A percentile compares a stretch with the other conserved stretches of the same genome.
These are phyloP conservation scores for Propithecus coquereli DNA, from an alignment of 2,113 vertebrate genomes.

Conservation along the genomic window DNA sequence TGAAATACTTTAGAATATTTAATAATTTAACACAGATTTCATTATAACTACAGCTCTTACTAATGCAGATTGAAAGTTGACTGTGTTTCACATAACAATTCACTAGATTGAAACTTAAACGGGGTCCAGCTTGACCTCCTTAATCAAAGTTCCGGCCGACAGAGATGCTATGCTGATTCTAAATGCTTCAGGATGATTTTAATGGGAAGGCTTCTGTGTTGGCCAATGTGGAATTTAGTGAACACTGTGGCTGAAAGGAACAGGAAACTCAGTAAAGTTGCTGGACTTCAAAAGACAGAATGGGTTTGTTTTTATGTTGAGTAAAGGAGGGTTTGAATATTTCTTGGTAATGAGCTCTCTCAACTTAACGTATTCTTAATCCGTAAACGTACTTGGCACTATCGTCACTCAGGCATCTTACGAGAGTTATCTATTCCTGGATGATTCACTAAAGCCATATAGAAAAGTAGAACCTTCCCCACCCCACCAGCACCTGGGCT, in stretches of 20 bases:
- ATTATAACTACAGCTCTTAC: neutral
- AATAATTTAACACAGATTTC: neutral
- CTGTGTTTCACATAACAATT: neutral
- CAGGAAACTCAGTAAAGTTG: neutral
- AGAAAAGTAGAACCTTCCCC: neutral
- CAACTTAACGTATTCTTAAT: neutral
- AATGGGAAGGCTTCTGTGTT: accelerated
- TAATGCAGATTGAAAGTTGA: neutral
- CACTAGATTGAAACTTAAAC: neutral
- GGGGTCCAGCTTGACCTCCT: neutral
- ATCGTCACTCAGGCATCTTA: neutral
- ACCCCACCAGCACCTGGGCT: neutral
- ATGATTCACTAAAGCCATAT: neutral
- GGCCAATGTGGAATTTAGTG: no score
- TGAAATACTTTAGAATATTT: constrained; percentile 4
- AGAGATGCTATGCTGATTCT: accelerated
- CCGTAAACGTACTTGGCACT: neutral
- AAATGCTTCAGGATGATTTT: neutral
- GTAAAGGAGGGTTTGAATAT: neutral
- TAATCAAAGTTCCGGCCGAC: neutral
- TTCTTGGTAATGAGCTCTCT: neutral
- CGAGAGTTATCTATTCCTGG: neutral
- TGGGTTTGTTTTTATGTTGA: neutral
- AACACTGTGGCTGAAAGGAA: no score
- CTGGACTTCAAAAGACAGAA: neutral